A percentile compares a stretch with the other conserved stretches of the same genome.
Evolutionary conservation across 1,140 invertebrate genomes (phyloP).

Genomic region (Periplaneta americana): DNA sequence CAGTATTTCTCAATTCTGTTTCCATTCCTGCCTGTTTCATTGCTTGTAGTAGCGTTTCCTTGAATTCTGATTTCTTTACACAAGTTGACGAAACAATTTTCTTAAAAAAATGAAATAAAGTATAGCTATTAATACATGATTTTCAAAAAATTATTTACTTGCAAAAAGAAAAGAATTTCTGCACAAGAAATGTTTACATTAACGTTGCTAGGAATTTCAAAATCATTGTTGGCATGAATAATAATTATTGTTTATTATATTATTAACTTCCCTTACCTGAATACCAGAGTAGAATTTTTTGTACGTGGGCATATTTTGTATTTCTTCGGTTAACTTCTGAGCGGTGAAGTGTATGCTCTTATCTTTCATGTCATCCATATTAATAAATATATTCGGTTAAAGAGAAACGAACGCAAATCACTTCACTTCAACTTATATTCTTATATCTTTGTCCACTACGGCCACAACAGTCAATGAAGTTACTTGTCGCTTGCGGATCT

Average conservation of each 20-base stretch:
- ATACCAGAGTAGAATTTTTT: conserved; percentile 6
- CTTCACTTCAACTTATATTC: background rate
- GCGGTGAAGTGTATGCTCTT: conserved; percentile 13
- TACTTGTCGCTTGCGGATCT: too few relatives aligned
- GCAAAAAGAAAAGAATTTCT: background rate
- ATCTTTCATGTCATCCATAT: conserved; percentile 14
- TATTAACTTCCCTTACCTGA: too few relatives aligned
- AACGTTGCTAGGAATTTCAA: background rate
- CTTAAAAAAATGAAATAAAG: background rate
- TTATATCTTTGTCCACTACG: background rate
- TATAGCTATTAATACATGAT: background rate
- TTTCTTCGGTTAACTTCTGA: conserved; percentile 12
- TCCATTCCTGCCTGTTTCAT: conserved; percentile 71
- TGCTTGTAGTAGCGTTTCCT: conserved; percentile 61
- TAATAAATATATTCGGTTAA: background rate
- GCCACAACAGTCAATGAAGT: background rate
- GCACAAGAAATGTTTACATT: background rate
- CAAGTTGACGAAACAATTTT: conserved; percentile 12
- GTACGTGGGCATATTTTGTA: conserved; percentile 8
- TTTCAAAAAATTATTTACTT: background rate
- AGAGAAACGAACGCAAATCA: background rate
- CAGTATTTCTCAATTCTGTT: conserved; percentile 72
- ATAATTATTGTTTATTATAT: too few relatives aligned
- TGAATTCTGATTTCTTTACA: conserved; percentile 55
- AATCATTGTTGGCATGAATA: too few relatives aligned